Conservation (phyloP, 2,797 vertebrate species). For the Margarornis squamiger region DNA sequence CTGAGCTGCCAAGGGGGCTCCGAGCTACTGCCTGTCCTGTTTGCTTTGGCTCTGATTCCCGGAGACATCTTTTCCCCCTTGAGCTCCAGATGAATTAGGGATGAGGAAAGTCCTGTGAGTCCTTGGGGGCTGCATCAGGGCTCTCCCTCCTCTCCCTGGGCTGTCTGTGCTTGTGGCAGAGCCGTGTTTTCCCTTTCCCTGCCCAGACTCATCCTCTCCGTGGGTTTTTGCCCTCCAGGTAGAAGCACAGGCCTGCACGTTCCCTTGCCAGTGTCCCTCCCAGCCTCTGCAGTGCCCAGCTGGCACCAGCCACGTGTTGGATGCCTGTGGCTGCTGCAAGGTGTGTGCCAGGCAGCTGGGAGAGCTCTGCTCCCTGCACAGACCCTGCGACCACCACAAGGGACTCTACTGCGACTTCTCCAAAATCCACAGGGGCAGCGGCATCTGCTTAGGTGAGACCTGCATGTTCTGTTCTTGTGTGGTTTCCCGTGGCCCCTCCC, state of each 20-base stretch:
- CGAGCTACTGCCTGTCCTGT: neutral
- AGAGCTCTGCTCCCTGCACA: conserved; percentile 73
- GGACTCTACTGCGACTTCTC: conserved; percentile 80
- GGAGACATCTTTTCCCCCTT: neutral
- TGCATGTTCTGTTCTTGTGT: neutral
- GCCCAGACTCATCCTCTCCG: neutral
- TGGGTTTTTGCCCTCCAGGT: conserved; percentile 64
- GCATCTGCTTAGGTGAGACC: conserved; percentile 80
- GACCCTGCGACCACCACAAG: conserved; percentile 82
- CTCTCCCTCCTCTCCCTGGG: neutral
- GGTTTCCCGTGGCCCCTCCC: neutral
- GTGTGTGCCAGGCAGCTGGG: conserved; percentile 80
- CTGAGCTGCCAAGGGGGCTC: neutral
- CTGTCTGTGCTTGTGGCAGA: neutral
- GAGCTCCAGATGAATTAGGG: neutral
- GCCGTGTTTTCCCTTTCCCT: neutral
- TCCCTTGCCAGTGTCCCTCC: conserved; percentile 75
- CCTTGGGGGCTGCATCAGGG: neutral
- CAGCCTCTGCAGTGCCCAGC: conserved; percentile 68
- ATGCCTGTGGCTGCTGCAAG: conserved; percentile 83
- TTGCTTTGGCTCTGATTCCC: neutral
- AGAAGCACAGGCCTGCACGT: conserved; percentile 64
- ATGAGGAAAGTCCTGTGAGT: neutral
- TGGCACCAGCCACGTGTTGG: conserved; percentile 79
- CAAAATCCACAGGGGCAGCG: conserved; percentile 68